Conservation (phyloP, 2,113 vertebrate species). For the Podarcis cretensis region DNA sequence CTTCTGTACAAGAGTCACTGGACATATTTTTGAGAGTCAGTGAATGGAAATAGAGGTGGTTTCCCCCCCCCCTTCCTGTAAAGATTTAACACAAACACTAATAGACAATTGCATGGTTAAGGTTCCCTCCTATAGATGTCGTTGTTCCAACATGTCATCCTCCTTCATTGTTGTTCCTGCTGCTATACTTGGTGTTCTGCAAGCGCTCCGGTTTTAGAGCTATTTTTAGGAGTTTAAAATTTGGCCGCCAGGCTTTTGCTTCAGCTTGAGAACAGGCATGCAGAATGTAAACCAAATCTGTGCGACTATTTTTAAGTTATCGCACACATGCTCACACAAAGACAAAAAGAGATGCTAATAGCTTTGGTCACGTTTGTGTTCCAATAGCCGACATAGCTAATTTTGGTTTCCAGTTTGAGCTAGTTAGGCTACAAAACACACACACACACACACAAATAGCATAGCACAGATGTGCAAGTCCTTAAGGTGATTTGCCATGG, state of each 20-base stretch:
- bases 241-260: slow-evolving; percentile 29
- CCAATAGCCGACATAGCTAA: slow-evolving; percentile 20
- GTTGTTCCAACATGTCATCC: slow-evolving; percentile 20
- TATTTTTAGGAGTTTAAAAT: slow-evolving; percentile 53
- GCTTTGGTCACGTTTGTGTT: slow-evolving; percentile 50
- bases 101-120: slow-evolving; percentile 7
- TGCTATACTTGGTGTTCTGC: slow-evolving; percentile 7
- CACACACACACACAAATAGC: background rate
- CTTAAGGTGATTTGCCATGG: background rate
- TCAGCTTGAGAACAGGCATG: slow-evolving; percentile 28
- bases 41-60: background rate
- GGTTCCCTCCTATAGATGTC: slow-evolving; percentile 14
- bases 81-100: slow-evolving; percentile 22
- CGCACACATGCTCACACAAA: background rate
- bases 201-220: slow-evolving; percentile 37
- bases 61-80: background rate
- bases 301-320: slow-evolving; percentile 47
- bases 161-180: slow-evolving; percentile 32
- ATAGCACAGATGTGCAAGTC: background rate
- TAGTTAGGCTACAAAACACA: background rate
- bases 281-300: slow-evolving; percentile 51
- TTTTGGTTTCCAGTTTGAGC: slow-evolving; percentile 36
- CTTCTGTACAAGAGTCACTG: slow-evolving; percentile 22
- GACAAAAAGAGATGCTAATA: background rate
- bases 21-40: slow-evolving; percentile 7